phyloP scores from a whole-genome alignment of 2,113 vertebrate species.

The Picathartes gymnocephalus region DNA sequence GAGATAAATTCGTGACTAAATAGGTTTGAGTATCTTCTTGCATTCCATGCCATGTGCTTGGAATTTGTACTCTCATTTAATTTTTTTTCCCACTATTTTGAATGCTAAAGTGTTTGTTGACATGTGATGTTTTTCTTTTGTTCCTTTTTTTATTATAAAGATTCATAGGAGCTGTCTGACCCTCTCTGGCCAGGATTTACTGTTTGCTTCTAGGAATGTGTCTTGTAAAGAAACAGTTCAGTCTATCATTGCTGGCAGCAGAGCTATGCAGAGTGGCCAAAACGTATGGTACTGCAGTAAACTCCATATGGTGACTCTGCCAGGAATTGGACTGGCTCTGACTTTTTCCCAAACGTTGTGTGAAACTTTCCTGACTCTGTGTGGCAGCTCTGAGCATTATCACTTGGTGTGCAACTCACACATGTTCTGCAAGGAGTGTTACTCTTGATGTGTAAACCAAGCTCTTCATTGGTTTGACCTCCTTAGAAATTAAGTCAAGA shows the following conservation, averaged over 20 bases:
- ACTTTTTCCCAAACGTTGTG: neutral
- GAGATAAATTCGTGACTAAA: neutral
- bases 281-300: conserved; percentile 43
- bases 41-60: neutral
- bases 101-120: neutral
- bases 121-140: neutral
- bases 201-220: neutral
- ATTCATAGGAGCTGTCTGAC: neutral
- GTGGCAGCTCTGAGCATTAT: conserved; percentile 18
- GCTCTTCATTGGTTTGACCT: neutral
- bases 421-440: neutral
- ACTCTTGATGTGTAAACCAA: neutral
- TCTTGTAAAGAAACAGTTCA: neutral
- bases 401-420: neutral
- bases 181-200: neutral
- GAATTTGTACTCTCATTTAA: neutral
- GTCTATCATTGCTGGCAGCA: conserved; percentile 40
- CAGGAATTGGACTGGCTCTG: conserved; percentile 10
- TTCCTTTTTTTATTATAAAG: neutral
- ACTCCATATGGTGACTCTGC: conserved; percentile 52
- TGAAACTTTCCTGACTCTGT: conserved; percentile 45
- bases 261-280: conserved; percentile 15
- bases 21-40: neutral
- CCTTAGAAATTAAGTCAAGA: neutral
- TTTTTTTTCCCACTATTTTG: neutral